These are phyloP conservation scores for Tetragonisca angustula DNA, from an alignment of 2,888 invertebrate genomes.

Conservation along the genomic window DNA sequence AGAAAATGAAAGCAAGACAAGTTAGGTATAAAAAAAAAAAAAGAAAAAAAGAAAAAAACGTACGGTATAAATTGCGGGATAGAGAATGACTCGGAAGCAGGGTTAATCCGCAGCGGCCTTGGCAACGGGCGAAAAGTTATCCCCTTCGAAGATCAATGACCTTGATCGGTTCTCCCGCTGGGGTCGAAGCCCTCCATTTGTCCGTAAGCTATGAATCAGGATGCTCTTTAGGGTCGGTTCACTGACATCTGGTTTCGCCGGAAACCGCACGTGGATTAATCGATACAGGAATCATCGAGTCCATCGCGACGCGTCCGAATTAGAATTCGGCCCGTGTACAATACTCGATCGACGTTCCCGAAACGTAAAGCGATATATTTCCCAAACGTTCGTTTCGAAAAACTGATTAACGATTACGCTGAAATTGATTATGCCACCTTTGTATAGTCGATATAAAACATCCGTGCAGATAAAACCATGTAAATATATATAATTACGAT, in stretches of 20 bases:
- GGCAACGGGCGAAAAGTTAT: conserved; percentile 42
- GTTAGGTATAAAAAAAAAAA: too few relatives aligned
- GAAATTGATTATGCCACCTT: too few relatives aligned
- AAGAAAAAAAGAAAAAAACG: too few relatives aligned
- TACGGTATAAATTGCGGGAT: background rate
- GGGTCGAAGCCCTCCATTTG: conserved; percentile 60
- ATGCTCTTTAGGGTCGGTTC: conserved; percentile 57
- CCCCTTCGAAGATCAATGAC: conserved; percentile 66
- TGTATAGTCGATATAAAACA: too few relatives aligned
- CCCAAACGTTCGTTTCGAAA: too few relatives aligned
- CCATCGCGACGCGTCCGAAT: background rate
- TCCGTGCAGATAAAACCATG: too few relatives aligned
- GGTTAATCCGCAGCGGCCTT: conserved; percentile 10
- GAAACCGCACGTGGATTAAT: conserved; percentile 56
- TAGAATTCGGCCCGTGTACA: too few relatives aligned
- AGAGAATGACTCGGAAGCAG: background rate
- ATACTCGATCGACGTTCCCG: too few relatives aligned
- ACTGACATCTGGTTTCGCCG: conserved; percentile 60
- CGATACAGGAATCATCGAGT: conserved; percentile 45
- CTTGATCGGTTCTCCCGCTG: conserved; percentile 63
- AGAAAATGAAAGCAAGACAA: too few relatives aligned
- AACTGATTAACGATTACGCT: too few relatives aligned
- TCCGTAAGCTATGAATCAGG: conserved; percentile 65
- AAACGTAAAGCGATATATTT: too few relatives aligned
- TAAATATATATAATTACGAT: too few relatives aligned